These are phyloP conservation scores for Machaerirhynchus nigripectus DNA, from an alignment of 2,113 vertebrate genomes.

Conservation along the genomic window DNA sequence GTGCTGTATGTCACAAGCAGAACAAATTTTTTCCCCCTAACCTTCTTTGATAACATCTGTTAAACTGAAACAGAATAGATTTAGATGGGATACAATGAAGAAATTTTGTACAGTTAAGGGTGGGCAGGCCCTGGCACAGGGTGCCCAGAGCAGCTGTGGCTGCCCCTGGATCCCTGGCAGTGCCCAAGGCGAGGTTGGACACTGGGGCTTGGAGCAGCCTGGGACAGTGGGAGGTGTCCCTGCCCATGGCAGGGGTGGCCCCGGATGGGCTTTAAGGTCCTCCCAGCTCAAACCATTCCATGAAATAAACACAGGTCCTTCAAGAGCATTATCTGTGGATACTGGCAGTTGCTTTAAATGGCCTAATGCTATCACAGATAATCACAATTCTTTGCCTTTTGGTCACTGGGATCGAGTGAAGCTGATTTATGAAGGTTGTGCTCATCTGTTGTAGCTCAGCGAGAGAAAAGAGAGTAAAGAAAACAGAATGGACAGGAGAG, in stretches of 20 bases:
- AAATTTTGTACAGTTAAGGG: not conserved
- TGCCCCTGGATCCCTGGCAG: not conserved
- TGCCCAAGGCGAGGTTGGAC: not conserved
- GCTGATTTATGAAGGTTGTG: not conserved
- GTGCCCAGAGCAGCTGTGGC: not conserved
- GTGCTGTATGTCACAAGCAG: not conserved
- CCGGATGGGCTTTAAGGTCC: rapidly evolving
- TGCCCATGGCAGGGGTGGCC: not conserved
- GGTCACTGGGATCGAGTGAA: not conserved
- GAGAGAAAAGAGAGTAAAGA: not conserved
- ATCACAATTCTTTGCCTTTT: not conserved
- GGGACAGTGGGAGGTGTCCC: not conserved
- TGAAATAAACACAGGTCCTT: not conserved
- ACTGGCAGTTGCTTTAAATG: not conserved
- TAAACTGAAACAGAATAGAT: not conserved
- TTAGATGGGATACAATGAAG: not conserved
- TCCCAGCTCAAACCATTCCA: not conserved
- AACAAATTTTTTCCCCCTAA: not conserved
- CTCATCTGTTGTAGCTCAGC: not conserved
- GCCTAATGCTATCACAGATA: not conserved
- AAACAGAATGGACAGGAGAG: not conserved
- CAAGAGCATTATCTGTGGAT: not conserved
- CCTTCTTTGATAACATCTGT: not conserved
- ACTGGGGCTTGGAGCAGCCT: not conserved
- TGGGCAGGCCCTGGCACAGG: not conserved